Evolutionary conservation across 2,888 invertebrate species (phyloP).

Genomic region (Drosophila picticornis): DNA sequence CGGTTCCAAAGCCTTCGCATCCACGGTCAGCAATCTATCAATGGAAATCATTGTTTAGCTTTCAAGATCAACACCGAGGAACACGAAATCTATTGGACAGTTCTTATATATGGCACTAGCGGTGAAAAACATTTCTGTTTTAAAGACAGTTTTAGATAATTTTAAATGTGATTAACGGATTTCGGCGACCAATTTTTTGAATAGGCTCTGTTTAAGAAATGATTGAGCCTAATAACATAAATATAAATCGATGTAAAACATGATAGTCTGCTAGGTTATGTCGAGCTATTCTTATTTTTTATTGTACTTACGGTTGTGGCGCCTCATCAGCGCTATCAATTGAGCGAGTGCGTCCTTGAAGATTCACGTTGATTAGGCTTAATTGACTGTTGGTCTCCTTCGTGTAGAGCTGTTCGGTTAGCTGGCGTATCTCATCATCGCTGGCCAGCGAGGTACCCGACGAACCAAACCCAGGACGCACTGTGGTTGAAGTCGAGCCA

Average conservation of each 20-base stretch:
- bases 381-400: conserved; percentile 92
- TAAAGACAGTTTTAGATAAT: too few relatives aligned
- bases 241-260: background rate
- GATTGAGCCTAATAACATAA: background rate
- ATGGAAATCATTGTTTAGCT: conserved; percentile 47
- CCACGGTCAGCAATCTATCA: conserved; percentile 89
- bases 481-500: conserved; percentile 66
- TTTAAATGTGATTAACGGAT: background rate
- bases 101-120: background rate
- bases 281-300: background rate
- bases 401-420: conserved; percentile 90
- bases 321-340: conserved; percentile 90
- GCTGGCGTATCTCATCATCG: conserved; percentile 88
- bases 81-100: background rate
- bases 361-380: conserved; percentile 89
- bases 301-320: conserved; percentile 89
- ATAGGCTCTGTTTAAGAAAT: background rate
- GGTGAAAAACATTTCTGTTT: too few relatives aligned
- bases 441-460: conserved; percentile 86
- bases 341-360: conserved; percentile 91
- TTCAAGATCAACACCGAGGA: background rate
- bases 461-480: conserved; percentile 75
- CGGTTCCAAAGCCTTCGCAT: conserved; percentile 86
- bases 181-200: background rate
- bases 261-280: background rate